phyloP scores from a whole-genome alignment of 2,888 invertebrate genomes.

The Drosophila falleni region DNA sequence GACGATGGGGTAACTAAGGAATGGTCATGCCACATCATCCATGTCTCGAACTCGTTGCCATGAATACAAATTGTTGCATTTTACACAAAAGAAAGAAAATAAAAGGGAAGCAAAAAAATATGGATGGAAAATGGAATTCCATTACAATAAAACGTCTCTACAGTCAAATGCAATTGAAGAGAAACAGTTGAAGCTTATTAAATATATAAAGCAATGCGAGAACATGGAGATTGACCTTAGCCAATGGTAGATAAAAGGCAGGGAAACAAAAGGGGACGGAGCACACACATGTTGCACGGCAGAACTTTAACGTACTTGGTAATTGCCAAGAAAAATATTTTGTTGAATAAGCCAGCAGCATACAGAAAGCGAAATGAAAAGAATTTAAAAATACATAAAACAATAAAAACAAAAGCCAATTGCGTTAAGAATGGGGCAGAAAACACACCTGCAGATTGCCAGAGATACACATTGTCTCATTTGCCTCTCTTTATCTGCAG shows the following conservation, averaged over 20 bases:
- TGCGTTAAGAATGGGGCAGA: constrained; percentile 33
- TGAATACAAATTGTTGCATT: constrained; percentile 79
- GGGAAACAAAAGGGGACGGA: not conserved
- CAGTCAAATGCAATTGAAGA: constrained; percentile 54
- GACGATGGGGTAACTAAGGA: constrained; percentile 5
- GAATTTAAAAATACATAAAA: constrained; percentile 56
- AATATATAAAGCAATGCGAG: constrained; percentile 50
- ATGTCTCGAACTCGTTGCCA: constrained; percentile 47
- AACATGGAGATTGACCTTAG: constrained; percentile 61
- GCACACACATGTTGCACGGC: constrained; percentile 55
- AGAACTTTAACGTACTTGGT: constrained; percentile 45
- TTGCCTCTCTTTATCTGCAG: not conserved
- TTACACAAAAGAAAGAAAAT: constrained; percentile 37
- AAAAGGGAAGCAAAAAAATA: not conserved
- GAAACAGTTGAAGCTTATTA: constrained; percentile 54
- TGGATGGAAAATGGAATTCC: constrained; percentile 57
- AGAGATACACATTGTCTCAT: constrained; percentile 1
- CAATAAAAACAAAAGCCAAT: constrained; percentile 40
- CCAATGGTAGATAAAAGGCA: not conserved
- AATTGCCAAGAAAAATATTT: constrained; percentile 71
- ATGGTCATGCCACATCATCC: constrained; percentile 57
- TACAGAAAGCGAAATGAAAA: constrained; percentile 55
- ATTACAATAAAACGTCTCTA: constrained; percentile 64
- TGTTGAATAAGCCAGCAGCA: constrained; percentile 53
- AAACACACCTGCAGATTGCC: constrained; percentile 72